Evolutionary conservation across 53 echinoderm and acorn worm species (phyloP), one percentile per base, ranked within the genome.

Genomic region (Hippasteria phrygiana): DNA sequence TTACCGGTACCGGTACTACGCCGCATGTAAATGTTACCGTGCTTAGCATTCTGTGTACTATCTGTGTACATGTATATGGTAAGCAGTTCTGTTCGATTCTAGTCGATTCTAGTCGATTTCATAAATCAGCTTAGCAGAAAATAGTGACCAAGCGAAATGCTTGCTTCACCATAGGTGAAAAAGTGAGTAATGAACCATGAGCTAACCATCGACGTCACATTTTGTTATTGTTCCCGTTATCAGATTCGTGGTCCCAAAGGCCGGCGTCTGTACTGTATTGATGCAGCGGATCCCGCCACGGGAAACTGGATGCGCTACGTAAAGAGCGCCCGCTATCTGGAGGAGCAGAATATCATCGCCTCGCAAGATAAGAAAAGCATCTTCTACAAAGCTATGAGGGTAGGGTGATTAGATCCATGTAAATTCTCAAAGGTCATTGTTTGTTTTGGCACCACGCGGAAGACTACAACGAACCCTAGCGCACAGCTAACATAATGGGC

Each of bases 281-380:
- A 99, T 76, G 99, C 99, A 18, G 92, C 94, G 4, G 95, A 99
- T 73, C 90, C 96, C 1, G 69, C 40, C 20, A 96, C 92, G 28
- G 95, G 89, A 5, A 99, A 99, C 88, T 99, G 99, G 99, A 94
- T 99, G 95, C 71, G 99, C 11, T 99, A 91, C 73, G 95, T 99
- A 43, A 99, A 99, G 87, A 95, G 96, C 66, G 99, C 99, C 5
- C 82, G 93, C 0, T 91, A 93, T 71, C 93, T 71, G 40, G 93
- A 95, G 16, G 93, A 94, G 45, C 99, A 99, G 78, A 99, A 99
- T 73, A 92, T 99, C 78, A 90, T 93, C 11, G 96, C 99, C 34
- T 81, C 90, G 1, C 99, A 99, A 62, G 89, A 96, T 31, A 95
- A 99, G 88, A 96, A 94, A 72, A 92, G 63, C 33, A 99, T 99